These are phyloP conservation scores for Actias luna DNA, from an alignment of 2,888 invertebrate genomes.

Conservation along the genomic window DNA sequence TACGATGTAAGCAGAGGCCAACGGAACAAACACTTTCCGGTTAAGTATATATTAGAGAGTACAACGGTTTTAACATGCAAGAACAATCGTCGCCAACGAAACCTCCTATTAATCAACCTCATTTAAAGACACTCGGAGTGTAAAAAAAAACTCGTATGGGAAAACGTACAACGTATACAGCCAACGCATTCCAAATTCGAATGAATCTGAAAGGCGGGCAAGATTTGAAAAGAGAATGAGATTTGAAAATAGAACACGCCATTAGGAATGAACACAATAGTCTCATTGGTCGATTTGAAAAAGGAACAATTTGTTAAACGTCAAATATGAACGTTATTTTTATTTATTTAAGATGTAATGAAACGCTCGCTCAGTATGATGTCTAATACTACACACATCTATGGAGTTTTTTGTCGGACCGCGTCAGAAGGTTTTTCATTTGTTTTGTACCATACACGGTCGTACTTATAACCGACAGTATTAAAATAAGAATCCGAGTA, in stretches of 20 bases:
- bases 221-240: conserved; percentile 81
- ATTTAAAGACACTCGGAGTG: conserved; percentile 60
- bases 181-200: conserved; percentile 79
- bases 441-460: conserved; percentile 63
- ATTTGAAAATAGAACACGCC: conserved; percentile 81
- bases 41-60: conserved; percentile 10
- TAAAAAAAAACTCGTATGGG: conserved; percentile 73
- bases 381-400: conserved; percentile 64
- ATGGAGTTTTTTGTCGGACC: conserved; percentile 69
- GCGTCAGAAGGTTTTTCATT: conserved; percentile 68
- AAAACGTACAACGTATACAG: conserved; percentile 69
- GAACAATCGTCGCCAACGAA: conserved; percentile 60
- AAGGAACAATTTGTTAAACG: conserved; percentile 83
- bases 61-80: conserved; percentile 33
- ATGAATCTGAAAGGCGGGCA: conserved; percentile 77
- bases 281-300: conserved; percentile 82
- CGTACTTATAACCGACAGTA: conserved; percentile 70
- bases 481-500: conserved; percentile 66
- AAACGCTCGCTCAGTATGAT: conserved; percentile 68
- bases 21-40: neutral
- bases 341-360: conserved; percentile 74
- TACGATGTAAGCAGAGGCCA: neutral
- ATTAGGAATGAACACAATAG: conserved; percentile 80
- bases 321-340: conserved; percentile 77
- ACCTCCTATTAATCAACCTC: conserved; percentile 78